A percentile compares a stretch with the other conserved stretches of the same genome.
Conservation (phyloP, 2,888 invertebrate species). For the Cremastinae sp. region DNA sequence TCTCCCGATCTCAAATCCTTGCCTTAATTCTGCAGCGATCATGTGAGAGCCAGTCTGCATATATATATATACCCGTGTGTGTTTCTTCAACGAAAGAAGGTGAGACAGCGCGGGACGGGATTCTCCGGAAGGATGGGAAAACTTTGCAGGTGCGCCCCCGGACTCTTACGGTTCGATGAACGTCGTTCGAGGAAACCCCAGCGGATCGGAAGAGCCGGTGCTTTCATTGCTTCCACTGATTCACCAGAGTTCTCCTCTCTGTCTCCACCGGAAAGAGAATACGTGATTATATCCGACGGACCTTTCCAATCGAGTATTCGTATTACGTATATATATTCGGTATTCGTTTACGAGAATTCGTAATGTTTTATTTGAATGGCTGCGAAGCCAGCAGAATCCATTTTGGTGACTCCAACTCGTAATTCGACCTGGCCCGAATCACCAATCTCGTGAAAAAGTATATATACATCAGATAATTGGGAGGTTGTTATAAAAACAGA, state of each 20-base stretch:
- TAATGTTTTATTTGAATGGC: constrained; percentile 44
- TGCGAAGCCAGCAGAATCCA: constrained; percentile 29
- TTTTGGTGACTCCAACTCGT: constrained; percentile 27
- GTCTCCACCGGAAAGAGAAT: constrained; percentile 76
- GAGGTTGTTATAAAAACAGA: constrained; percentile 40
- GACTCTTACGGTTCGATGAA: constrained; percentile 62
- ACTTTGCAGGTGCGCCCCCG: constrained; percentile 66
- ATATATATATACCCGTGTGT: too few species aligned
- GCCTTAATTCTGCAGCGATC: constrained; percentile 13
- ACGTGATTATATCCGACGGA: constrained; percentile 73
- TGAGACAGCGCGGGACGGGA: constrained; percentile 17
- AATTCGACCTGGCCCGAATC: constrained; percentile 21
- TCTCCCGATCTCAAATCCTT: constrained; percentile 28
- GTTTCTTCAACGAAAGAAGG: constrained; percentile 16
- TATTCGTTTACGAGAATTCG: constrained; percentile 17
- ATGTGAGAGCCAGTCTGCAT: constrained; percentile 8
- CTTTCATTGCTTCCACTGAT: constrained; percentile 73
- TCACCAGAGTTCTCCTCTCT: constrained; percentile 69
- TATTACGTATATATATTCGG: constrained; percentile 5
- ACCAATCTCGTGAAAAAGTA: constrained; percentile 26
- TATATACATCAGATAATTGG: background rate
- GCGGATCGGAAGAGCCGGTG: constrained; percentile 72
- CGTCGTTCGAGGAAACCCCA: constrained; percentile 65
- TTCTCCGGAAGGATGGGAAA: constrained; percentile 64
- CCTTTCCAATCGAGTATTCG: constrained; percentile 45